Evolutionary conservation across 2,888 invertebrate genomes (phyloP).

Genomic region (Drosophila neonasuta): DNA sequence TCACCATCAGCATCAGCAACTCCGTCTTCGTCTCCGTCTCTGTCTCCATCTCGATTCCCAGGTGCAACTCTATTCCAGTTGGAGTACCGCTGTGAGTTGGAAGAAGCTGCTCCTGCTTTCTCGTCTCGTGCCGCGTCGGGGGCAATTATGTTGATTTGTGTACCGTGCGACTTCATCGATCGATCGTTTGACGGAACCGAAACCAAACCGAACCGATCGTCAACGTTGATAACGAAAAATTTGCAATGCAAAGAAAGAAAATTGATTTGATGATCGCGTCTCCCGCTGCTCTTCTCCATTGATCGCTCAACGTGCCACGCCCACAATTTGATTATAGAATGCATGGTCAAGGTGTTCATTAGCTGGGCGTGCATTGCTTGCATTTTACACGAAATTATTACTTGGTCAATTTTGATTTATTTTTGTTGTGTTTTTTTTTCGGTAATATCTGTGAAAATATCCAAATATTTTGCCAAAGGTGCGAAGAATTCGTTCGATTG

Average conservation of each 20-base stretch:
- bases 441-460: constrained; percentile 8
- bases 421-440: not conserved
- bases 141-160: constrained; percentile 76
- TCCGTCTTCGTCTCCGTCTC: constrained; percentile 26
- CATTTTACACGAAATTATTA: constrained; percentile 25
- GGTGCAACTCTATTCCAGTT: constrained; percentile 27
- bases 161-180: constrained; percentile 62
- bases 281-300: constrained; percentile 12
- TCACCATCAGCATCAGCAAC: not conserved
- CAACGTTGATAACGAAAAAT: constrained; percentile 67
- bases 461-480: constrained; percentile 41
- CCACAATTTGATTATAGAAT: constrained; percentile 62
- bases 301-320: constrained; percentile 63
- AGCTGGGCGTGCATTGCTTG: constrained; percentile 45
- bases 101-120: constrained; percentile 19
- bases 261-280: constrained; percentile 71
- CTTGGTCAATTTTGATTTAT: not conserved
- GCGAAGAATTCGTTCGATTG: constrained; percentile 31
- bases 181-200: constrained; percentile 41
- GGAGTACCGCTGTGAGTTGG: constrained; percentile 19
- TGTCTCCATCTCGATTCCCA: constrained; percentile 24
- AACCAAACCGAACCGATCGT: constrained; percentile 28
- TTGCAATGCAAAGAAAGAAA: constrained; percentile 76
- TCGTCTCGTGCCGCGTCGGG: constrained; percentile 29
- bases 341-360: constrained; percentile 50